phyloP scores from a whole-genome alignment of 2,113 vertebrate genomes.

The Leucoraja erinaceus region DNA sequence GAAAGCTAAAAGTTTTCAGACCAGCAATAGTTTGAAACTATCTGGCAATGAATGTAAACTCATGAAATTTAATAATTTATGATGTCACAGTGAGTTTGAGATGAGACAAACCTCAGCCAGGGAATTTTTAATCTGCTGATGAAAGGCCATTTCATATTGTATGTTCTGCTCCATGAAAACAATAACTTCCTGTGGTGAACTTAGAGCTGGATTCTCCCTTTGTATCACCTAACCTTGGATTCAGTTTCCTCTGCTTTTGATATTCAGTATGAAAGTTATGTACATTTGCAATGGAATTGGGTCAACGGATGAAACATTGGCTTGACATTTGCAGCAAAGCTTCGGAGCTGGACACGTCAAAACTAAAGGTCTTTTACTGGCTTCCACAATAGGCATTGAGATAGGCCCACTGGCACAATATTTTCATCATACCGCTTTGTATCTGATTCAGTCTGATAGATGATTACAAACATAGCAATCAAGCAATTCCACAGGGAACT shows the following conservation, averaged over 20 bases:
- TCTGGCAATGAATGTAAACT: background rate
- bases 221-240: background rate
- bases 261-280: background rate
- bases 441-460: slow-evolving; percentile 24
- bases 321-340: background rate
- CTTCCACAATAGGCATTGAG: slow-evolving; percentile 13
- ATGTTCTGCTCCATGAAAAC: background rate
- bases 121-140: slow-evolving; percentile 3
- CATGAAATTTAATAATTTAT: background rate
- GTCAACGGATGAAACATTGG: background rate
- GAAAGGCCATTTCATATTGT: slow-evolving; percentile 14
- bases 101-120: background rate
- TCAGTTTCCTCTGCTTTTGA: slow-evolving; percentile 3
- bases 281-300: slow-evolving; percentile 6
- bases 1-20: background rate
- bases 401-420: slow-evolving; percentile 20
- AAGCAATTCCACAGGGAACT: slow-evolving; percentile 18
- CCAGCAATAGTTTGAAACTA: background rate
- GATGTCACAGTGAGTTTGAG: background rate
- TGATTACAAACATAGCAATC: slow-evolving; percentile 35
- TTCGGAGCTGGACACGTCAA: background rate
- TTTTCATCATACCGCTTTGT: slow-evolving; percentile 7
- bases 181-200: slow-evolving; percentile 1
- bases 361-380: background rate
- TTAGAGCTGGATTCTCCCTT: background rate